These are phyloP conservation scores for Trachurus trachurus DNA, from an alignment of 2,797 vertebrate species.

Conservation along the genomic window DNA sequence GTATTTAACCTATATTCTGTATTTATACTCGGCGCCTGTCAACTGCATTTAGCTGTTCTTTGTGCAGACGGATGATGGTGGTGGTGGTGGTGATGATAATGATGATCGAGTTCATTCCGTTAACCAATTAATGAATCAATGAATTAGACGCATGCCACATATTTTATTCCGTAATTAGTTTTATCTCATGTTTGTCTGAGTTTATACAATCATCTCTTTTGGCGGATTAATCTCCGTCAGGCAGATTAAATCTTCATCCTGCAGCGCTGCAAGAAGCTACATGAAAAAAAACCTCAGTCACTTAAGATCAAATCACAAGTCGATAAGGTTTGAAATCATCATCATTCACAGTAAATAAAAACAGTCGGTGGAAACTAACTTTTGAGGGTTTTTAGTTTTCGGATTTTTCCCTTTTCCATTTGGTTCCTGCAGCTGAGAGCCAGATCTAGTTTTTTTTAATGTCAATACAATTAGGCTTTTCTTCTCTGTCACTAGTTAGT, in stretches of 20 bases:
- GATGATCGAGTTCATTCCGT: background rate
- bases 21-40: conserved; percentile 5
- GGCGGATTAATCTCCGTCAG: background rate
- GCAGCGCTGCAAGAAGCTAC: background rate
- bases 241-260: conserved; percentile 4
- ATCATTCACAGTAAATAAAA: background rate
- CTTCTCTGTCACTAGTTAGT: background rate
- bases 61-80: background rate
- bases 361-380: background rate
- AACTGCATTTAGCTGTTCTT: background rate
- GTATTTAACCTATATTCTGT: background rate
- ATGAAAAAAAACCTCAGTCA: too few relatives aligned
- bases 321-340: background rate
- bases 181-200: background rate
- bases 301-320: background rate
- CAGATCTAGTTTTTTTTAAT: background rate
- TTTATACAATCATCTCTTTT: background rate
- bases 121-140: background rate
- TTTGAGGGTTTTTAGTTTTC: background rate
- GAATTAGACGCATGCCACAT: background rate
- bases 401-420: background rate
- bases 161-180: background rate
- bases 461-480: background rate
- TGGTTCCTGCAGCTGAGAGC: background rate
- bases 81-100: conserved; percentile 3